Evolutionary conservation across 1,140 invertebrate species (phyloP).

Genomic region (Aphis gossypii): DNA sequence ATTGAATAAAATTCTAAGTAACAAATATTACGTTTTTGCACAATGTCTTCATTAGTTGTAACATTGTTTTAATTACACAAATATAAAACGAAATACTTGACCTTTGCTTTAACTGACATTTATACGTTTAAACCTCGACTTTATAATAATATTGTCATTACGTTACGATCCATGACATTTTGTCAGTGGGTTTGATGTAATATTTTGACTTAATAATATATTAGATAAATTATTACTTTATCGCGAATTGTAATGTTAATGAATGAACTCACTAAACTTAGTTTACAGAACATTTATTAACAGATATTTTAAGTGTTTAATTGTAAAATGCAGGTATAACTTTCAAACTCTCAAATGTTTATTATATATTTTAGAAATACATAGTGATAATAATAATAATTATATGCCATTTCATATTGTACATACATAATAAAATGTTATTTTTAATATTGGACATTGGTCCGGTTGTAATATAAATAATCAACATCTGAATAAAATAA

Average conservation of each 20-base stretch:
- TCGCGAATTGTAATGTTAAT: neutral
- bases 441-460: neutral
- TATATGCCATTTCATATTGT: neutral
- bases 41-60: neutral
- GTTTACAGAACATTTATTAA: neutral
- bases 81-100: conserved; percentile 27
- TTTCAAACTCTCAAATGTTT: neutral
- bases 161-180: conserved; percentile 46
- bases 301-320: neutral
- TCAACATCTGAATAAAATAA: neutral
- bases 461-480: neutral
- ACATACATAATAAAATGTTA: neutral
- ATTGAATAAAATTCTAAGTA: neutral
- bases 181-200: neutral
- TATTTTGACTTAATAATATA: neutral
- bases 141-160: conserved; percentile 22
- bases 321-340: neutral
- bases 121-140: conserved; percentile 18
- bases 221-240: neutral
- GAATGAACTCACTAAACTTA: neutral
- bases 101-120: conserved; percentile 51
- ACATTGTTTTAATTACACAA: conserved; percentile 50
- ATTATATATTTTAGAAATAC: neutral
- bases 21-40: neutral
- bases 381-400: neutral